Conservation (phyloP, 2,797 vertebrate species). For the Anguilla anguilla region DNA sequence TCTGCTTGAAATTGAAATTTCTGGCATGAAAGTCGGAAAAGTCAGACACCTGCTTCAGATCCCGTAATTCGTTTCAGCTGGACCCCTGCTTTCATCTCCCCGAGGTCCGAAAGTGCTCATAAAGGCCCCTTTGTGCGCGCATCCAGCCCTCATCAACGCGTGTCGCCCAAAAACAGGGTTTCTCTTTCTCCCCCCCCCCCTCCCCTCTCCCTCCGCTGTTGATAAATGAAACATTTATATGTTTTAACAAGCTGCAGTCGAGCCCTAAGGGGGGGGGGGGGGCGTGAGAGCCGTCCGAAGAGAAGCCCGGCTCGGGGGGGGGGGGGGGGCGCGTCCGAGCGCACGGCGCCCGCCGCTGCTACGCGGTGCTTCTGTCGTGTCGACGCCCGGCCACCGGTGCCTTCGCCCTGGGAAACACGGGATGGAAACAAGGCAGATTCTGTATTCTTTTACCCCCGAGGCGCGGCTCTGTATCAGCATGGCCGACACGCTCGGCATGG, state of each 20-base stretch:
- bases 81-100: constrained; percentile 45
- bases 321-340: constrained; percentile 18
- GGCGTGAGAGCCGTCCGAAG: constrained; percentile 26
- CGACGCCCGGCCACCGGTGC: not conserved
- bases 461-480: not conserved
- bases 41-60: constrained; percentile 54
- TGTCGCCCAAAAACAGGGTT: constrained; percentile 24
- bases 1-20: constrained; percentile 9
- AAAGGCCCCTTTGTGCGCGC: constrained; percentile 46
- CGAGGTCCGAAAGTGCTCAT: constrained; percentile 38
- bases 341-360: not conserved
- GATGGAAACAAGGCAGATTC: not conserved
- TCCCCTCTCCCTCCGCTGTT: constrained; percentile 39
- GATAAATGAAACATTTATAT: constrained; percentile 50
- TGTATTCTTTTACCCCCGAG: not conserved
- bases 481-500: not conserved
- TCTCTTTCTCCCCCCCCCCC: constrained; percentile 26
- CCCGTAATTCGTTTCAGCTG: constrained; percentile 55
- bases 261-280: constrained; percentile 19
- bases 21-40: constrained; percentile 9
- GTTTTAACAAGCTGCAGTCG: constrained; percentile 51
- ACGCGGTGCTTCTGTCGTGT: not conserved
- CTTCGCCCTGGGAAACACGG: not conserved
- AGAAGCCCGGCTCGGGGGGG: constrained; percentile 42
- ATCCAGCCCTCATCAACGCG: constrained; percentile 31